A percentile compares a stretch with the other conserved stretches of the same genome.
Conservation (phyloP, 2,113 vertebrate species). For the Etheostoma cragini region DNA sequence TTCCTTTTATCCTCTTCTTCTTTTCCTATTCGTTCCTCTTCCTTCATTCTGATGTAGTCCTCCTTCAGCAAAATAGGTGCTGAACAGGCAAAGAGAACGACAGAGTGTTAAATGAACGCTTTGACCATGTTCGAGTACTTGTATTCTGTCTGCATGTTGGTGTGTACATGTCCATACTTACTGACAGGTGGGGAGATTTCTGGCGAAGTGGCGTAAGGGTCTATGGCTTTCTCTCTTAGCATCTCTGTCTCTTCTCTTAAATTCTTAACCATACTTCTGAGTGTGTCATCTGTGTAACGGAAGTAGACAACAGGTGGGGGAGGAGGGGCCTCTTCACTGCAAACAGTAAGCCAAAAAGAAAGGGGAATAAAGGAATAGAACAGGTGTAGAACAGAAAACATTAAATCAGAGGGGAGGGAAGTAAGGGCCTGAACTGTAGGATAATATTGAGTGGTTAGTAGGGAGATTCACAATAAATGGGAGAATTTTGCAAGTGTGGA, state of each 20-base stretch:
- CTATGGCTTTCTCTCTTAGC: slow-evolving; percentile 84
- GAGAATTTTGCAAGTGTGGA: neutral
- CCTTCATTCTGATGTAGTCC: slow-evolving; percentile 74
- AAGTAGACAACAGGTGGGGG: slow-evolving; percentile 72
- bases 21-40: slow-evolving; percentile 72
- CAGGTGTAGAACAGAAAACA: neutral
- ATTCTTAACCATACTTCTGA: slow-evolving; percentile 77
- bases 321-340: slow-evolving; percentile 58
- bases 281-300: slow-evolving; percentile 78
- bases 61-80: slow-evolving; percentile 77
- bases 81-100: slow-evolving; percentile 30
- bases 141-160: neutral
- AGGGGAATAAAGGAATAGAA: neutral
- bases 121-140: neutral
- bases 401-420: neutral
- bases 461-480: neutral
- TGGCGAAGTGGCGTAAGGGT: slow-evolving; percentile 87
- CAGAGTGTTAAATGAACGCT: neutral
- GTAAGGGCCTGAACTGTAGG: too few species aligned
- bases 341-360: neutral
- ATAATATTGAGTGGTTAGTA: neutral
- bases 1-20: slow-evolving; percentile 78
- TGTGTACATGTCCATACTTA: slow-evolving; percentile 77
- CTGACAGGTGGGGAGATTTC: slow-evolving; percentile 88
- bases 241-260: slow-evolving; percentile 79